Conservation (phyloP, 1,140 invertebrate species). For the Wiebesia pumilae region DNA sequence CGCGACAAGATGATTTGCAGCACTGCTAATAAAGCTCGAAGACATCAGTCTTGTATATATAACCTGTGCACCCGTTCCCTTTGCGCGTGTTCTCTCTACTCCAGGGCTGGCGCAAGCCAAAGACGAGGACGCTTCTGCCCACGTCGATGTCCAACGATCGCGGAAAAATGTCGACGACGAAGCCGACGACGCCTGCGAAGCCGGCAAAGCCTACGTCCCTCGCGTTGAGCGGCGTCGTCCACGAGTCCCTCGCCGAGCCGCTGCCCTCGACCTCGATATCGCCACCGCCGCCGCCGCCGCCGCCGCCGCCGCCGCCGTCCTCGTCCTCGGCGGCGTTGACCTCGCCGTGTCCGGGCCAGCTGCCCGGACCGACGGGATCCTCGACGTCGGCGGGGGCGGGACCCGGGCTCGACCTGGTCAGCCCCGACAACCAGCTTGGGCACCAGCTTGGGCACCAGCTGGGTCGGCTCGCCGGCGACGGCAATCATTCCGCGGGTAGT, state of each 20-base stretch:
- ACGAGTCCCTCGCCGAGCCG: slow-evolving; percentile 74
- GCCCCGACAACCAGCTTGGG: neutral
- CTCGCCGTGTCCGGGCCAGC: slow-evolving; percentile 36
- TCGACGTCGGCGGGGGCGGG: neutral
- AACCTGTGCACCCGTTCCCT: neutral
- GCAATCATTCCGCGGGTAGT: slow-evolving; percentile 5
- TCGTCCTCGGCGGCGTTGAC: slow-evolving; percentile 59
- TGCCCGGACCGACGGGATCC: neutral
- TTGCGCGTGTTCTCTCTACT: slow-evolving; percentile 28
- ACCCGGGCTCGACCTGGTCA: neutral
- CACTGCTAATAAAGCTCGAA: neutral
- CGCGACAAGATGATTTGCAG: neutral
- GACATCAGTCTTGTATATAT: neutral
- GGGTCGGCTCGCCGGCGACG: slow-evolving; percentile 5
- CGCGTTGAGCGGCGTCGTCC: slow-evolving; percentile 55
- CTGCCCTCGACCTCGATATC: slow-evolving; percentile 74
- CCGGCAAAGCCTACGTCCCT: slow-evolving; percentile 62
- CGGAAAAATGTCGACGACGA: neutral
- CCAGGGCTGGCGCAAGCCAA: slow-evolving; percentile 85
- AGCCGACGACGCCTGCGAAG: slow-evolving; percentile 53
- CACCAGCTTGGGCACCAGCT: neutral
- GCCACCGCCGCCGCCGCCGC: slow-evolving; percentile 68
- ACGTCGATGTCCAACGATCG: slow-evolving; percentile 2
- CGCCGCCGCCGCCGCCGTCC: slow-evolving; percentile 46
- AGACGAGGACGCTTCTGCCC: slow-evolving; percentile 83